Evolutionary conservation across 2,888 invertebrate species (phyloP).

Genomic region (Dichetophora obliterata): DNA sequence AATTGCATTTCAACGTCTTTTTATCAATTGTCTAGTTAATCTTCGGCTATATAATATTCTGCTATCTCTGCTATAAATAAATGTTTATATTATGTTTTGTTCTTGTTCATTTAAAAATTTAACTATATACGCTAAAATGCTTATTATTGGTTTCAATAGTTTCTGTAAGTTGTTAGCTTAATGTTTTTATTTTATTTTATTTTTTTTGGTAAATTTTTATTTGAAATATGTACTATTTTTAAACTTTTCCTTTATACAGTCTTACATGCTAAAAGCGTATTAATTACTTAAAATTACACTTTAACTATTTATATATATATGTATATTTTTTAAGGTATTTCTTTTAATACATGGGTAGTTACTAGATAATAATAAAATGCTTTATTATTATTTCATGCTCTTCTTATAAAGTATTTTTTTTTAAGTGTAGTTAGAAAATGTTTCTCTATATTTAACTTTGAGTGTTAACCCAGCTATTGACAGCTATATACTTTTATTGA

Average conservation of each 20-base stretch:
- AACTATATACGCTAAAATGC: conserved; percentile 10
- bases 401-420: conserved; percentile 5
- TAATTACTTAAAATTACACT: conserved; percentile 66
- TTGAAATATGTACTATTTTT: conserved; percentile 57
- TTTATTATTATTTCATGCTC: background rate
- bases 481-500: background rate
- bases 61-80: conserved; percentile 46
- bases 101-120: conserved; percentile 36
- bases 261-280: conserved; percentile 70
- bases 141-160: conserved; percentile 6
- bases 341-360: background rate
- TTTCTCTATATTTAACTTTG: too few relatives aligned
- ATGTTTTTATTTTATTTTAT: conserved; percentile 1
- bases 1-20: conserved; percentile 24
- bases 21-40: background rate
- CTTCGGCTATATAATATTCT: conserved; percentile 11
- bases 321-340: background rate
- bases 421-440: background rate
- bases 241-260: conserved; percentile 59
- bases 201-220: conserved; percentile 49
- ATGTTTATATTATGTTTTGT: background rate
- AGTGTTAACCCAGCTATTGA: too few relatives aligned
- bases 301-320: conserved; percentile 26
- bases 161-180: background rate
- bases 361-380: background rate